Base-by-base conservation (phyloP, 2,113 vertebrate species). In the Percina caprodes region DNA sequence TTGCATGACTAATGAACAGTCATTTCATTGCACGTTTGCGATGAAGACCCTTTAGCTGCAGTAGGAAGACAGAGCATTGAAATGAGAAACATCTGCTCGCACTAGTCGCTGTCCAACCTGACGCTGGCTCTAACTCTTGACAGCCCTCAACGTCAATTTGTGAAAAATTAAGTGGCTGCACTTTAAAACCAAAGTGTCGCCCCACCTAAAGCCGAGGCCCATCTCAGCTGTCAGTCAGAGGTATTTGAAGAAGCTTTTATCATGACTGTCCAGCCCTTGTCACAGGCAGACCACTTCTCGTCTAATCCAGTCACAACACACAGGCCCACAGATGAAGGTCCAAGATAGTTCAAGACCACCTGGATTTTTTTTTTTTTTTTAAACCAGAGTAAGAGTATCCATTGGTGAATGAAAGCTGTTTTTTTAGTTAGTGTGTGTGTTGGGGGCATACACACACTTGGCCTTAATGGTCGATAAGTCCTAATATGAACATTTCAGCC, bases 81-180 rank as follows among this genome's bases (percentile, higher is more conserved):
- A 80, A 68, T 69, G 21, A 79, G 71, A 72, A 87, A 76, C 48
- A 66, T 90, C 83, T 75, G 56, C 76, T 83, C 67, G 74, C 63
- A 30, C 81, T 15, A 39, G 72, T 77, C 76, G 45, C 74, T 49
- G 52, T 74, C 83, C 74, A 78, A 33, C 71, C 71, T 76, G 80
- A 81, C 26, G 46, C 78, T 30, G 26, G 56, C 69, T 78, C 74
- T 87, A 72, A 35, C 62, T 79, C 88, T 65, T 81, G 69, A 90
- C 80, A 89, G 69, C 69, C 78, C 69, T 86, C 59, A 80, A 78
- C 84, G 87, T 90, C 88, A 86, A 90, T 93, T 91, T 84, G 67
- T 72, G 81, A 86, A 89, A 89, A 93, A 93, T 92, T 55, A 93
- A 91, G 86, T 87, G 73, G 79, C 80, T 80, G 79, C 78, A 78